These are phyloP conservation scores for Temnothorax ravouxi DNA, from an alignment of 2,888 invertebrate species.

Conservation along the genomic window DNA sequence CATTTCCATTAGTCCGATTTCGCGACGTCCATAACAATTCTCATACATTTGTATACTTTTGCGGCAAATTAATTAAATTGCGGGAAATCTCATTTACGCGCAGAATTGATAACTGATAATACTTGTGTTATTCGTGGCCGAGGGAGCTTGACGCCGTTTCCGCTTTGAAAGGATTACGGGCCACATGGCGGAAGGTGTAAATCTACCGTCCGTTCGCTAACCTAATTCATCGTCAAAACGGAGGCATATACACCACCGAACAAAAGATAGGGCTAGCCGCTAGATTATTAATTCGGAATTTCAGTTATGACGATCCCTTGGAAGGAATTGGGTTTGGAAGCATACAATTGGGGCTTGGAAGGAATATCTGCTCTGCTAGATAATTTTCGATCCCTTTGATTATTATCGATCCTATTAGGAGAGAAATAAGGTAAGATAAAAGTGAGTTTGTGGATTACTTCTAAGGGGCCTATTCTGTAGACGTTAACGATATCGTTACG, in stretches of 20 bases:
- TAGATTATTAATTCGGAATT: constrained; percentile 56
- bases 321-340: background rate
- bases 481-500: no score
- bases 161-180: background rate
- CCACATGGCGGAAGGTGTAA: constrained; percentile 6
- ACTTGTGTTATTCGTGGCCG: background rate
- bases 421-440: no score
- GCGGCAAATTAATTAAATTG: constrained; percentile 7
- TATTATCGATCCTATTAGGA: no score
- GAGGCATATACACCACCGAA: constrained; percentile 47
- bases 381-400: no score
- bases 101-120: constrained; percentile 16
- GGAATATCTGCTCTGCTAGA: no score
- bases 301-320: constrained; percentile 21
- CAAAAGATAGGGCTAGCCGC: constrained; percentile 4
- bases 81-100: constrained; percentile 2
- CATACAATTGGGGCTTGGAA: no score
- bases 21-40: constrained; percentile 6
- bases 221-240: background rate
- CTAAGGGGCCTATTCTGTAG: no score
- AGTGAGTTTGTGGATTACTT: no score
- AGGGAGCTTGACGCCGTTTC: constrained; percentile 14
- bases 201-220: constrained; percentile 4
- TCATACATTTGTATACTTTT: background rate
- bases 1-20: constrained; percentile 9